Percentiles rank a stretch among this genome's conserved stretches.
phyloP scores from a whole-genome alignment of 2,888 invertebrate species.

The Dryocosmus kuriphilus region DNA sequence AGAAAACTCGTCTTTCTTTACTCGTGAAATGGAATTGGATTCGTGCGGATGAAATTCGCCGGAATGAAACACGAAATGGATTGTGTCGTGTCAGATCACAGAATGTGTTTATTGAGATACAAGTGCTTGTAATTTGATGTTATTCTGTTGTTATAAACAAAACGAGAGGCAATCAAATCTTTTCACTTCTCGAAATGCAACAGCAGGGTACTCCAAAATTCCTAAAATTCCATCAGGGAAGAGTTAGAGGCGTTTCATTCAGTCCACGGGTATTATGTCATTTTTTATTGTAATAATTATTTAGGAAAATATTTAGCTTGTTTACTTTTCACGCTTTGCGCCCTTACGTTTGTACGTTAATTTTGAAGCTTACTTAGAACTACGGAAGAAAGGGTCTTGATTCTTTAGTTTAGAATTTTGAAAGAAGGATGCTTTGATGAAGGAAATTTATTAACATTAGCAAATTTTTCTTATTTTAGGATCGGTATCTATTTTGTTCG shows the following conservation, averaged over 20 bases:
- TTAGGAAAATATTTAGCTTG: neutral
- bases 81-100: constrained; percentile 13
- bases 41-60: neutral
- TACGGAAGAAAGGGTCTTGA: neutral
- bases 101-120: constrained; percentile 21
- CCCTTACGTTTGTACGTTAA: neutral
- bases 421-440: neutral
- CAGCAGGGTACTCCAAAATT: constrained; percentile 75
- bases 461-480: constrained; percentile 63
- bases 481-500: constrained; percentile 78
- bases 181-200: constrained; percentile 66
- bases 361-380: neutral
- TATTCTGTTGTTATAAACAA: neutral
- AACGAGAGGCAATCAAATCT: neutral
- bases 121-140: neutral
- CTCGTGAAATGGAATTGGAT: constrained; percentile 17
- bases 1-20: neutral
- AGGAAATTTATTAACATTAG: neutral
- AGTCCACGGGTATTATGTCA: constrained; percentile 71
- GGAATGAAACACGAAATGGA: constrained; percentile 13
- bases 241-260: constrained; percentile 75
- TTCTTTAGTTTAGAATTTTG: neutral
- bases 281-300: constrained; percentile 20
- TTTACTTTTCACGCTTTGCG: neutral
- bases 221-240: constrained; percentile 74